Evolutionary conservation across 2,888 invertebrate genomes (phyloP).

Genomic region (Luffia ferchaultella): DNA sequence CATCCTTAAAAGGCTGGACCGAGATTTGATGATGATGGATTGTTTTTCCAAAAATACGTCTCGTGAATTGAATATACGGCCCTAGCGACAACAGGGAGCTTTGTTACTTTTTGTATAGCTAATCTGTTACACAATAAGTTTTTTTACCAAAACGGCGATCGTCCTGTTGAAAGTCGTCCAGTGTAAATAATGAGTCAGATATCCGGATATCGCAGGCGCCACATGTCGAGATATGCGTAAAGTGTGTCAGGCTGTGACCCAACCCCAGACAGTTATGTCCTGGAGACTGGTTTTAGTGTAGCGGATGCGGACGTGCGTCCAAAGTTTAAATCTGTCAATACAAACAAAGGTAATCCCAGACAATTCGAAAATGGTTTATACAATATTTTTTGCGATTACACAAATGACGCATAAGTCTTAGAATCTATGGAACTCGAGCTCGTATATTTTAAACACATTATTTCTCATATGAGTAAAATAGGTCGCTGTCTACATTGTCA

Average conservation of each 20-base stretch:
- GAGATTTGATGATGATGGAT: too few species aligned
- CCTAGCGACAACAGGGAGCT: too few species aligned
- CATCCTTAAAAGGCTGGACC: too few species aligned
- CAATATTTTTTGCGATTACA: conserved; percentile 4
- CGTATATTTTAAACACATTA: too few species aligned
- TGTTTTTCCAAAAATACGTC: not conserved
- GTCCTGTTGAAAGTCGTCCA: not conserved
- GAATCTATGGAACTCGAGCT: too few species aligned
- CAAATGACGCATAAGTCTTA: conserved; percentile 1
- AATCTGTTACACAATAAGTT: not conserved
- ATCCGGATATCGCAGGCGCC: not conserved
- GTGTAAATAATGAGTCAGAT: not conserved
- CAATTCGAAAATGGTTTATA: too few species aligned
- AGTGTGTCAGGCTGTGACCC: not conserved
- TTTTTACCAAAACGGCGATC: not conserved
- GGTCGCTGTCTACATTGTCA: too few species aligned
- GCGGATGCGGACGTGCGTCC: not conserved
- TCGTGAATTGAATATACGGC: not conserved
- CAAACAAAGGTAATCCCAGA: too few species aligned
- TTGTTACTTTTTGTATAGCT: too few species aligned
- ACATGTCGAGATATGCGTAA: not conserved
- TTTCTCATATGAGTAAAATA: too few species aligned
- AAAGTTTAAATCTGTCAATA: too few species aligned
- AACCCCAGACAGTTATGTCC: not conserved
- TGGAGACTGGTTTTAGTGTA: not conserved